Percentiles rank a stretch among this genome's conserved stretches.
These are phyloP conservation scores for Ondatra zibethicus DNA, from an alignment of 2,113 vertebrate species.

Conservation along the genomic window DNA sequence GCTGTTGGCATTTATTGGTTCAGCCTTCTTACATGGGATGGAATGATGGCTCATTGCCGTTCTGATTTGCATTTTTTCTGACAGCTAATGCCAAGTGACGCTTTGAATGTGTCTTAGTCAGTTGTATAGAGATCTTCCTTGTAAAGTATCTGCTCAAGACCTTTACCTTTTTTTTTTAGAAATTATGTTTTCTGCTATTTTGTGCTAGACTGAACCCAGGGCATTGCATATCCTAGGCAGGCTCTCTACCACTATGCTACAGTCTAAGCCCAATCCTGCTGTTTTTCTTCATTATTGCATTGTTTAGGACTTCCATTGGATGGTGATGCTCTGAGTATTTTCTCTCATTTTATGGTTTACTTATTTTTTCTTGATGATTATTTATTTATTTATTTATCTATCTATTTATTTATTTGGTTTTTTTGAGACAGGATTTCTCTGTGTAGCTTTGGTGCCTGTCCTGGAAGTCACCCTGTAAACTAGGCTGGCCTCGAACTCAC, in stretches of 20 bases:
- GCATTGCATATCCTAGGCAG: neutral
- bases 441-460: too few relatives aligned
- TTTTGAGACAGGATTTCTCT: too few relatives aligned
- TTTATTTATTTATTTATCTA: neutral
- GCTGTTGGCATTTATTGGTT: neutral
- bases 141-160: neutral
- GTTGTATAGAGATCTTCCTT: neutral
- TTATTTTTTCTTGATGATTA: neutral
- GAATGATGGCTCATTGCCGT: neutral
- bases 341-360: neutral
- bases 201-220: neutral
- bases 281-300: neutral
- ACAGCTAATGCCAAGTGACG: neutral
- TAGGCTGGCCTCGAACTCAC: too few relatives aligned
- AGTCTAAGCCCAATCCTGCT: neutral
- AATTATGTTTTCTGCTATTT: neutral
- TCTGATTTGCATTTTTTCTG: constrained; percentile 41
- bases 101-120: neutral
- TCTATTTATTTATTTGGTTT: neutral
- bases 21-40: neutral
- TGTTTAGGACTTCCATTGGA: neutral
- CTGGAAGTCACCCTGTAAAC: too few relatives aligned
- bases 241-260: neutral
- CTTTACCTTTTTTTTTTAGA: neutral
- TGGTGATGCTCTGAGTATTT: neutral